phyloP scores from a whole-genome alignment of 2,888 invertebrate genomes.

The Hemaris fuciformis region DNA sequence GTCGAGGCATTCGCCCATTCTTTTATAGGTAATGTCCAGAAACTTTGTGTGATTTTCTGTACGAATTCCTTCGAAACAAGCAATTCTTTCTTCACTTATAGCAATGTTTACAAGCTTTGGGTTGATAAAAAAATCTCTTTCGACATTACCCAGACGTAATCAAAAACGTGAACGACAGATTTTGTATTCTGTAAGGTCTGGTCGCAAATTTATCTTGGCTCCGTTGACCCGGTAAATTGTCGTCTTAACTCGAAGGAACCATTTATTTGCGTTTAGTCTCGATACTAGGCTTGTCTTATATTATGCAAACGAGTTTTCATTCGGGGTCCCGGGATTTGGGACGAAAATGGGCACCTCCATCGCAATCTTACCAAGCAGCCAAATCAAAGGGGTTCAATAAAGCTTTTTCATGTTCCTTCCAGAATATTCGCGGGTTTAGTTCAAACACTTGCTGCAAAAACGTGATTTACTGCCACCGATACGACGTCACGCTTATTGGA shows the following conservation, averaged over 20 bases:
- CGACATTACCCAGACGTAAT: slow-evolving; percentile 35
- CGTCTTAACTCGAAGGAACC: slow-evolving; percentile 66
- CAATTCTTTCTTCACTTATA: not conserved
- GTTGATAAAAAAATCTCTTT: not conserved
- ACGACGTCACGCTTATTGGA: slow-evolving; percentile 8
- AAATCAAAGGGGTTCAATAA: slow-evolving; percentile 47
- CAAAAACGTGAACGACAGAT: slow-evolving; percentile 51
- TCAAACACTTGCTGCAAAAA: slow-evolving; percentile 26
- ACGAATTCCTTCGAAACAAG: not conserved
- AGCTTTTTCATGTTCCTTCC: slow-evolving; percentile 41
- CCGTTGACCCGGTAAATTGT: slow-evolving; percentile 71
- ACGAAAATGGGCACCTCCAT: slow-evolving; percentile 42
- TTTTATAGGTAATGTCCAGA: not conserved
- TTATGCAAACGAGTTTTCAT: slow-evolving; percentile 70
- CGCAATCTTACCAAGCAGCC: slow-evolving; percentile 44
- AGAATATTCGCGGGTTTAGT: slow-evolving; percentile 31
- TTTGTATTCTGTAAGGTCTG: slow-evolving; percentile 57
- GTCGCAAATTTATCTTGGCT: slow-evolving; percentile 62
- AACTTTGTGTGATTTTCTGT: not conserved
- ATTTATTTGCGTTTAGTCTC: slow-evolving; percentile 71
- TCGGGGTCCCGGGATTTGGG: slow-evolving; percentile 45
- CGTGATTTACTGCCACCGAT: slow-evolving; percentile 18
- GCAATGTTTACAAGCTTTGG: not conserved
- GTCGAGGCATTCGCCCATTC: not conserved
- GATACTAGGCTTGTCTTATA: slow-evolving; percentile 64